A percentile compares a stretch with the other conserved stretches of the same genome.
Evolutionary conservation across 2,113 vertebrate species (phyloP).

Genomic region (Lates calcarifer): DNA sequence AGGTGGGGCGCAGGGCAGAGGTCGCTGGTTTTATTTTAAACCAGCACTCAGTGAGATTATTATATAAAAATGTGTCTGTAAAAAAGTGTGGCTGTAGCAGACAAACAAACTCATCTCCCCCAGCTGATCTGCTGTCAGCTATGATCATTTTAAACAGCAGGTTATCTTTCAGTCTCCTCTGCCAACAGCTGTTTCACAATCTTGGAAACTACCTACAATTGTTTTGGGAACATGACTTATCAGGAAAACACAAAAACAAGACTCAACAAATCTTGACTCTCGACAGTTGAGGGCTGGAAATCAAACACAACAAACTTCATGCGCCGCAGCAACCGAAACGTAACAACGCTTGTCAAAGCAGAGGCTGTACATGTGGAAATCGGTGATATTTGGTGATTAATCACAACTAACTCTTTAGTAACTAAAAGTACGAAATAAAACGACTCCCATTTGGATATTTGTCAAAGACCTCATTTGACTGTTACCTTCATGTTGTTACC

Average conservation of each 20-base stretch:
- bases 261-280: not conserved
- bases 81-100: not conserved
- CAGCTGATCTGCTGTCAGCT: constrained; percentile 4
- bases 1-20: not conserved
- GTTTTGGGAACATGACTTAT: not conserved
- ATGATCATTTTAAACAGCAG: not conserved
- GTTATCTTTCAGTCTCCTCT: not conserved
- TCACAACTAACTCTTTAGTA: not conserved
- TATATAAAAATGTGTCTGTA: not conserved
- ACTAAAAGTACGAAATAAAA: not conserved
- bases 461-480: not conserved
- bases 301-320: not conserved
- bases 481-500: not conserved
- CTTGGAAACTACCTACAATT: not conserved
- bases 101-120: not conserved
- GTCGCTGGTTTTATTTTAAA: constrained; percentile 12
- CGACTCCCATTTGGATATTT: not conserved
- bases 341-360: not conserved
- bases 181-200: not conserved
- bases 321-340: not conserved
- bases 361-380: not conserved
- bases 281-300: not conserved
- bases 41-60: not conserved
- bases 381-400: not conserved
- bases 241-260: not conserved